Percentiles rank a stretch among this genome's conserved stretches.
These are phyloP conservation scores for Thelaira solivaga DNA, from an alignment of 2,888 invertebrate species.

Conservation along the genomic window DNA sequence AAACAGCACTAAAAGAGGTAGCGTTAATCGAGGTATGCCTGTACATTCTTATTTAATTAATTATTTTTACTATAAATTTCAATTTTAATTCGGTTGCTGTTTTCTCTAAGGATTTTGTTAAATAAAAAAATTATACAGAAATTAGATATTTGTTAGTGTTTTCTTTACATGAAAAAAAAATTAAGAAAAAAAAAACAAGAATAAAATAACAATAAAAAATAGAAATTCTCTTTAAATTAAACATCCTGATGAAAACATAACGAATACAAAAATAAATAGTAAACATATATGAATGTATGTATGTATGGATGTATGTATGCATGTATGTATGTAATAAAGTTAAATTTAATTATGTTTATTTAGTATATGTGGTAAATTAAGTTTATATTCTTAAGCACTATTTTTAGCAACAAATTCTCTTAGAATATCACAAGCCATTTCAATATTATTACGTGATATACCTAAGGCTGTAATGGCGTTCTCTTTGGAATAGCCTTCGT, in stretches of 20 bases:
- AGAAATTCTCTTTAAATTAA: constrained; percentile 2
- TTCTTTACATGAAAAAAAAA: constrained; percentile 2
- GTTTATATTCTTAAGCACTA: constrained; percentile 70
- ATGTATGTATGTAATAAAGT: neutral
- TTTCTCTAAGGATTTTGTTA: neutral
- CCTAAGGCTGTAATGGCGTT: constrained; percentile 94
- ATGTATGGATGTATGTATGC: neutral
- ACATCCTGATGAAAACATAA: neutral
- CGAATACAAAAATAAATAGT: neutral
- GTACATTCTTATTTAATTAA: too few relatives aligned
- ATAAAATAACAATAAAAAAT: too few relatives aligned
- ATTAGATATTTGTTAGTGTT: neutral
- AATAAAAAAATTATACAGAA: neutral
- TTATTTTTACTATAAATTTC: too few relatives aligned
- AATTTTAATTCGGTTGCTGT: neutral
- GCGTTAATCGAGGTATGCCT: too few relatives aligned
- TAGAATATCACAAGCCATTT: constrained; percentile 96
- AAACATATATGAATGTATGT: neutral
- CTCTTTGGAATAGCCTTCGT: constrained; percentile 93
- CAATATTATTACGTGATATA: constrained; percentile 94
- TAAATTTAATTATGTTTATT: too few relatives aligned
- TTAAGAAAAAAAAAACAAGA: neutral
- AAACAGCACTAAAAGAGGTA: too few relatives aligned
- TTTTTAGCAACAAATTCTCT: constrained; percentile 90
- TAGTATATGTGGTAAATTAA: too few relatives aligned